Conservation (phyloP, 2,888 invertebrate species). For the Patella pellucida region DNA sequence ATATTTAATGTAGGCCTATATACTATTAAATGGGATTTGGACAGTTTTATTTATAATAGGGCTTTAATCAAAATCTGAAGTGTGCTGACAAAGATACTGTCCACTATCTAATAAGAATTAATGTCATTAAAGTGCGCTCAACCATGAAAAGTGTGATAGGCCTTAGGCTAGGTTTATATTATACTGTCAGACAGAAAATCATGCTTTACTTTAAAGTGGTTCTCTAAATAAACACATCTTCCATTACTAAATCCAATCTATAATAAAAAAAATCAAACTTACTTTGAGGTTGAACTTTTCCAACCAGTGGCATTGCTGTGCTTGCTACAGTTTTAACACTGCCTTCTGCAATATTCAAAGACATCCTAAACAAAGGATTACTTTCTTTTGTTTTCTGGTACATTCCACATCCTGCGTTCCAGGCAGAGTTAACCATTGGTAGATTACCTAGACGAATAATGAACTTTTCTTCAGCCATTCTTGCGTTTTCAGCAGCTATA, state of each 20-base stretch:
- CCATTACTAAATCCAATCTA: background rate
- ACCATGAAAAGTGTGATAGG: background rate
- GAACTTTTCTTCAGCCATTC: slow-evolving; percentile 70
- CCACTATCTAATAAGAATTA: background rate
- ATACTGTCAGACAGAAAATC: background rate
- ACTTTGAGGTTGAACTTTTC: slow-evolving; percentile 80
- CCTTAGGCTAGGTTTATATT: background rate
- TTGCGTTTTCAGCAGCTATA: slow-evolving; percentile 43
- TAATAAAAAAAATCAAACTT: slow-evolving; percentile 36
- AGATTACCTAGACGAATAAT: slow-evolving; percentile 83
- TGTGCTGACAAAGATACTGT: background rate
- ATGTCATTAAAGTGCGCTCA: too few relatives aligned
- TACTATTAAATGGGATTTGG: background rate
- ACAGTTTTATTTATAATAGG: background rate
- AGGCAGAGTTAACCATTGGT: slow-evolving; percentile 86
- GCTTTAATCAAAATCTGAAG: background rate
- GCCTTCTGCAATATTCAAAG: slow-evolving; percentile 71
- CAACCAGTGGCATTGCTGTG: slow-evolving; percentile 81
- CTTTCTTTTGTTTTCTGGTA: slow-evolving; percentile 82
- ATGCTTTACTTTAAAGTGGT: background rate
- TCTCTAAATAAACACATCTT: background rate
- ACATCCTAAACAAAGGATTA: slow-evolving; percentile 60
- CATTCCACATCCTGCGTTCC: slow-evolving; percentile 81
- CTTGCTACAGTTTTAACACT: slow-evolving; percentile 82
- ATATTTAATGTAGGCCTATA: too few relatives aligned